Evolutionary conservation across 1,140 invertebrate species (phyloP).

Genomic region (Chelonus insularis): DNA sequence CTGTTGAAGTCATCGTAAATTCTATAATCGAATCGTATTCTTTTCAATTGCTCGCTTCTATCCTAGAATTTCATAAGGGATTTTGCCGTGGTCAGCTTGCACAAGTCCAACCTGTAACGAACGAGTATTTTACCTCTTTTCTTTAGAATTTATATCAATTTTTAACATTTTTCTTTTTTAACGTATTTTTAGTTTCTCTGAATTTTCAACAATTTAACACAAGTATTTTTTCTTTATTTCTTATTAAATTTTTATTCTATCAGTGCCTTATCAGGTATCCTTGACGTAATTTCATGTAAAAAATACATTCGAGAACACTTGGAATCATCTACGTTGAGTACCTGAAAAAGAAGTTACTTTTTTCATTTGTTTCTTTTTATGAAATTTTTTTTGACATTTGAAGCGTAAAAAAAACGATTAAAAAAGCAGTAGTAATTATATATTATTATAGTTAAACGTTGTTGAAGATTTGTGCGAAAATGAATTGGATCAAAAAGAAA

Average conservation of each 20-base stretch:
- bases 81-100: conserved; percentile 31
- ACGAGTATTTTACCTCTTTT: not conserved
- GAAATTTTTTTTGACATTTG: conserved; percentile 1
- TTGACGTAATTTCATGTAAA: not conserved
- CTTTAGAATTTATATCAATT: not conserved
- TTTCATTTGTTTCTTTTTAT: conserved; percentile 3
- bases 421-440: too few relatives aligned
- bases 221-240: conserved; percentile 9
- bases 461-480: too few relatives aligned
- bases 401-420: too few relatives aligned
- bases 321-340: not conserved
- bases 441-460: too few relatives aligned
- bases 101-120: not conserved
- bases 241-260: not conserved
- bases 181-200: not conserved
- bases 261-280: not conserved
- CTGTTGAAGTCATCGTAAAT: conserved; percentile 35
- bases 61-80: conserved; percentile 29
- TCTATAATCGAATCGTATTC: conserved; percentile 39
- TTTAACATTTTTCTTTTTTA: not conserved
- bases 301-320: conserved; percentile 11
- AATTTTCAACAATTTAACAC: not conserved
- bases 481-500: too few relatives aligned
- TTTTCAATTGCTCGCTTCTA: conserved; percentile 13
- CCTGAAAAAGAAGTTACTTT: not conserved